Evolutionary conservation across 2,113 vertebrate species (phyloP), one percentile per base, ranked within the genome.

Genomic region (Dicrurus megarhynchus): DNA sequence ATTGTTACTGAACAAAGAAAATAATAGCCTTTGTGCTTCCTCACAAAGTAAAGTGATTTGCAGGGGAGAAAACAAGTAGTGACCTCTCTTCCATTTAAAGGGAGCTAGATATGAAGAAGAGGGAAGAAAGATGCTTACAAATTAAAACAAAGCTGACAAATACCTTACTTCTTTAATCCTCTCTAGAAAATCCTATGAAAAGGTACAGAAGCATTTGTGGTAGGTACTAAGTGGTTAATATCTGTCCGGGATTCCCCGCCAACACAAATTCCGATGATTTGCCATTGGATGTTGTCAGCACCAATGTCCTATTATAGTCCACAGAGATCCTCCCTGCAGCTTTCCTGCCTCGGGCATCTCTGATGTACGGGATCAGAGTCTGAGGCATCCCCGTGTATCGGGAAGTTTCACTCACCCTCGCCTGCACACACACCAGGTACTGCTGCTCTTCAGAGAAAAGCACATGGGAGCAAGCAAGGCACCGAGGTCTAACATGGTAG

Each of bases 281-380:
- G 87, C 77, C 89, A 95, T 78, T 90, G 96, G 96, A 92, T 76
- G 93, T 5, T 84, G 79, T 84, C 73, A 89, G 95, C 89, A 74
- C 74, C 86, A 24, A 37, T 67, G 89, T 93, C 89, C 93, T 90
- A 93, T 77, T 73, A 61, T 1, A 96, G 94, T 69, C 95, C 87
- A 76, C 69, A 2, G 85, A 94, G 93, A 95, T 73, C 75, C 74
- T 92, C 84, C 81, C 95, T 65, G 77, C 84, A 94, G 95, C 96
- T 84, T 42, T 42, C 67, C 88, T 87, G 86, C 88, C 92, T 96
- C 77, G 11, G 92, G 88, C 86, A 94, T 61, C 69, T 74, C 78
- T 35, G 74, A 53, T 56, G 78, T 26, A 28, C 56, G 4, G 16
- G 67, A 91, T 88, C 84, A 50, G 67, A 91, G 77, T 5, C 30